Conservation (phyloP, 2,797 vertebrate species). For the Dryobates pubescens region DNA sequence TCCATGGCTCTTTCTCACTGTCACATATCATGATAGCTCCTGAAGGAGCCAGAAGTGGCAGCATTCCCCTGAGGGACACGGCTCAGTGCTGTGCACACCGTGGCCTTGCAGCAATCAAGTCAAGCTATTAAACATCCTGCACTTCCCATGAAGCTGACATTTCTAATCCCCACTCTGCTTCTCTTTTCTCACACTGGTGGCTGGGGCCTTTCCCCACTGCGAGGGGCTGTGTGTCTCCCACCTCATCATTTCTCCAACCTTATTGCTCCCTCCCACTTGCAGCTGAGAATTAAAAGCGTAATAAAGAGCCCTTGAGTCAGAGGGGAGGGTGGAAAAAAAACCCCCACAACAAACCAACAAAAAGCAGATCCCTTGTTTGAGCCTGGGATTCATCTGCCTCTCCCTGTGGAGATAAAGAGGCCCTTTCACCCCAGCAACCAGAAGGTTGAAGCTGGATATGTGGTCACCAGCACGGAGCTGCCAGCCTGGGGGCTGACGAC, state of each 20-base stretch:
- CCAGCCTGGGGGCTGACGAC: constrained; percentile 37
- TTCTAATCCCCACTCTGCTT: neutral
- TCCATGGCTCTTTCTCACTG: accelerated
- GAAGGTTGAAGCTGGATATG: constrained; percentile 66
- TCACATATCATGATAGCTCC: accelerated
- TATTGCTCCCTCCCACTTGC: constrained; percentile 20
- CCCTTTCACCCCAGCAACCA: constrained; percentile 74
- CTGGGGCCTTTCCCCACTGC: constrained; percentile 28
- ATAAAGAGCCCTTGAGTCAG: constrained; percentile 45
- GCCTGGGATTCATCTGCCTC: constrained; percentile 45
- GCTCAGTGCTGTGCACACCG: neutral
- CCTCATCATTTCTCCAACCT: neutral
- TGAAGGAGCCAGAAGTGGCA: neutral
- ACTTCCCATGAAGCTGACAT: constrained; percentile 52
- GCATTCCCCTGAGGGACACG: accelerated
- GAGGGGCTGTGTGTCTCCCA: neutral
- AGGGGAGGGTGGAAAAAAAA: neutral
- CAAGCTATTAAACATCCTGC: constrained; percentile 30
- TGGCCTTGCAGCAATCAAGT: neutral
- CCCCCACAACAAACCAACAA: neutral
- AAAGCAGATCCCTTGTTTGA: constrained; percentile 42
- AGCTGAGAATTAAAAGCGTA: constrained; percentile 56
- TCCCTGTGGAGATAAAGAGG: constrained; percentile 58
- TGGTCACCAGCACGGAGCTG: constrained; percentile 53
- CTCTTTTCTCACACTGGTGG: constrained; percentile 39